Conservation (phyloP, 2,113 vertebrate genomes). For the Anthoscopus minutus region DNA sequence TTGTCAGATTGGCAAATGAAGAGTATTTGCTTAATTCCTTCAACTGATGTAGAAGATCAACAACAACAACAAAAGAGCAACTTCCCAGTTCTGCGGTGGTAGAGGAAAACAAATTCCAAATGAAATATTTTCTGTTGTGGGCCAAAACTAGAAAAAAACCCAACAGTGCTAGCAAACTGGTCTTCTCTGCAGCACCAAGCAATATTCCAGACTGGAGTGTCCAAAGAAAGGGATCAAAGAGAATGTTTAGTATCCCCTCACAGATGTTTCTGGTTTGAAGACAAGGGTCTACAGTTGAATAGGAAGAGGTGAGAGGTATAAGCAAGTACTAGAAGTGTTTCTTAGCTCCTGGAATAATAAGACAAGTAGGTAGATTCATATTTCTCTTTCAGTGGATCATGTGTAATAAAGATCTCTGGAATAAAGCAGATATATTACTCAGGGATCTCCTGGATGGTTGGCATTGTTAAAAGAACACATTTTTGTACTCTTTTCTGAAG, state of each 20-base stretch:
- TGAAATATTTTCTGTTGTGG: background rate
- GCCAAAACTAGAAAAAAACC: background rate
- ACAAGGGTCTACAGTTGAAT: background rate
- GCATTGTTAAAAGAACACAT: background rate
- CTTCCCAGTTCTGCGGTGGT: background rate
- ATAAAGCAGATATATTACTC: background rate
- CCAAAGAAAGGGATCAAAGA: background rate
- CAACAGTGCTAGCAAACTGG: background rate
- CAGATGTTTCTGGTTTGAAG: background rate
- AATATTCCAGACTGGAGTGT: background rate
- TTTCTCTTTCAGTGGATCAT: background rate
- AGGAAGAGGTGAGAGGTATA: background rate
- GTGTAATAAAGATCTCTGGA: background rate
- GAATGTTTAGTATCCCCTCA: background rate
- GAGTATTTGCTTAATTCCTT: background rate
- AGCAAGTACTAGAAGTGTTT: background rate
- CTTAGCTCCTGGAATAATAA: background rate
- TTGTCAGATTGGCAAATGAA: constrained; percentile 15
- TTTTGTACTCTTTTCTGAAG: background rate
- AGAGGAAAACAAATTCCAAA: background rate
- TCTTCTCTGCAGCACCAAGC: background rate
- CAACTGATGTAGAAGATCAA: background rate
- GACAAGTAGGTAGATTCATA: background rate
- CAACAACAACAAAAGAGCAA: background rate
- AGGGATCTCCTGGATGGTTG: background rate